Evolutionary conservation across 1,140 invertebrate genomes (phyloP), one percentile per base, ranked within the genome.

Genomic region (Trichoplusia ni): DNA sequence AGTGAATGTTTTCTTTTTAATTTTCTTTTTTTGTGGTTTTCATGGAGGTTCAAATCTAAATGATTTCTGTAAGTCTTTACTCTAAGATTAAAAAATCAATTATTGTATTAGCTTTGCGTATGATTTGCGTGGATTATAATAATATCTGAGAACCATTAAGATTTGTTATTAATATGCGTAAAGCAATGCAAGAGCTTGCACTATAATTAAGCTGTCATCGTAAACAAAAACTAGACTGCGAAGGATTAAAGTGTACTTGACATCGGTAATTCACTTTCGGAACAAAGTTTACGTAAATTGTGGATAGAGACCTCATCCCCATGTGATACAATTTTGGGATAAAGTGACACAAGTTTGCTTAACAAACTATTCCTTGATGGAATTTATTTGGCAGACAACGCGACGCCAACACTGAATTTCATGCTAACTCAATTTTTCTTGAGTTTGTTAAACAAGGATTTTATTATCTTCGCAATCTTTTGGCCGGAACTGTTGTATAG

Each of bases 381-480:
- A 51, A 35, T 51, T 51, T 51, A 51, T 51, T 35, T 51, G 47
- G 18, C 47, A 51, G 47, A 51, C 47, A 51, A 21, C 4, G 11
- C 18, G 47, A 51, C 47, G 47, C 47, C 47, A 21, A 35, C 29
- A 21, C 29, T 51, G 27, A 21, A 51, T 51, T 51, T 35, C 47
- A 51, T 35, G 47, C 35, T 51, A 51, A 51, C 47, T 51, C 47
- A 51, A 51, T 51, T 35, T 51, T 51, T 51, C 47, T n/a, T 7
- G 29, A 51, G 47, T 51, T 51, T 51, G 47, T 35, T 51, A 51
- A 35, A 51, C 29, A 51, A 33, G 47, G n/a, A 35, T 51, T 51
- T 51, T 51, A 51, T 51, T 51, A 51, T 51, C 47, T 51, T 51
- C 19, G 35, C 47, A 21, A 51, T 51, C 47, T 51, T 49, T 51